Evolutionary conservation across 1,140 invertebrate genomes (phyloP).

Genomic region (Drosophila gunungcola): DNA sequence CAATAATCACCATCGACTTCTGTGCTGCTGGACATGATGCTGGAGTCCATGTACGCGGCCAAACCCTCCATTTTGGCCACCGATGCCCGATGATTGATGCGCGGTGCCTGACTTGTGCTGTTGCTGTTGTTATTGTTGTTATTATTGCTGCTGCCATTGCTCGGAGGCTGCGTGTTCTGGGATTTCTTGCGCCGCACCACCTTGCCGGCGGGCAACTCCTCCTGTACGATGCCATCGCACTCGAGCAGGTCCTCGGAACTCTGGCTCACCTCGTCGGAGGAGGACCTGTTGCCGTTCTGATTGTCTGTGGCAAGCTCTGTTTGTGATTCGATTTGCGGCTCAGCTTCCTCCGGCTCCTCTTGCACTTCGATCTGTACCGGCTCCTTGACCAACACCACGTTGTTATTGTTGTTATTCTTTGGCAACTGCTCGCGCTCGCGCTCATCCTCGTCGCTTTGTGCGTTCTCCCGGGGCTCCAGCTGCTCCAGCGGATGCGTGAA

Average conservation of each 20-base stretch:
- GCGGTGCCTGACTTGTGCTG: constrained; percentile 81
- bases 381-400: constrained; percentile 20
- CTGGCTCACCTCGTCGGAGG: constrained; percentile 35
- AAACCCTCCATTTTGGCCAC: constrained; percentile 86
- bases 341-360: background rate
- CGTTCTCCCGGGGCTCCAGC: constrained; percentile 42
- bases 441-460: constrained; percentile 73
- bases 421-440: constrained; percentile 37
- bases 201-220: constrained; percentile 89
- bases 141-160: constrained; percentile 51
- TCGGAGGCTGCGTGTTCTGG: constrained; percentile 51
- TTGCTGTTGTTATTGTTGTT: constrained; percentile 47
- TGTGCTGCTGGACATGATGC: constrained; percentile 78
- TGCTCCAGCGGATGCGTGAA: constrained; percentile 50
- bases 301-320: constrained; percentile 64
- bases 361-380: constrained; percentile 1
- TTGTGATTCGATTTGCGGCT: constrained; percentile 4
- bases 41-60: constrained; percentile 64
- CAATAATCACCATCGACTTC: constrained; percentile 67
- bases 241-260: constrained; percentile 68
- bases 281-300: constrained; percentile 79
- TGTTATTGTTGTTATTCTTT: constrained; percentile 46
- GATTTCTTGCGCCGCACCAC: constrained; percentile 85
- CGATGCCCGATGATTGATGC: constrained; percentile 86
- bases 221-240: constrained; percentile 87